A percentile compares a stretch with the other conserved stretches of the same genome.
These are phyloP conservation scores for Zoanthus solanderi DNA, from an alignment of 92 coral and sea anemone genomes.

Conservation along the genomic window DNA sequence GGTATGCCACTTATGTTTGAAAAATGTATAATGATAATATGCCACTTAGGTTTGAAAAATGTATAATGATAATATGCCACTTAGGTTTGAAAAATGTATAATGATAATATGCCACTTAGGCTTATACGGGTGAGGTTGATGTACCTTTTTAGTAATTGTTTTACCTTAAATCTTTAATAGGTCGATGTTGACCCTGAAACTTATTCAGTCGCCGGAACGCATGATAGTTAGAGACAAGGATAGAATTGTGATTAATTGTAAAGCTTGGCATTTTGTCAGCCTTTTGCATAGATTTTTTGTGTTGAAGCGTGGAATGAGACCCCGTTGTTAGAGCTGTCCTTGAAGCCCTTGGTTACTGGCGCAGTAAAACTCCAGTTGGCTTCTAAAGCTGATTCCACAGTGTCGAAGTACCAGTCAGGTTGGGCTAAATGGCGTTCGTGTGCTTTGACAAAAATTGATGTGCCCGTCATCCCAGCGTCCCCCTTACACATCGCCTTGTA, in stretches of 20 bases:
- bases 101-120: neutral
- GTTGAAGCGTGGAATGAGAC: neutral
- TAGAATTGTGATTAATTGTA: conserved; percentile 9
- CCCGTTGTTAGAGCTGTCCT: conserved; percentile 49
- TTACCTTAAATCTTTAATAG: too few relatives aligned
- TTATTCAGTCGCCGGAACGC: neutral
- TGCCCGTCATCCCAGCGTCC: conserved; percentile 51
- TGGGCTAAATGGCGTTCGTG: conserved; percentile 53
- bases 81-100: too few relatives aligned
- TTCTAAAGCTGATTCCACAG: conserved; percentile 47
- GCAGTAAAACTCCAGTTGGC: conserved; percentile 56
- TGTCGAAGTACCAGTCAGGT: conserved; percentile 41
- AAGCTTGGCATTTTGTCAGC: neutral
- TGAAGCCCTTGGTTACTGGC: conserved; percentile 36
- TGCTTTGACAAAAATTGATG: conserved; percentile 40
- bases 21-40: too few relatives aligned
- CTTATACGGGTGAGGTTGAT: conserved; percentile 12
- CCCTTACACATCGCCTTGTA: conserved; percentile 54
- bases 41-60: too few relatives aligned
- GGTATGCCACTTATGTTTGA: neutral
- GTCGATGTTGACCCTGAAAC: too few relatives aligned
- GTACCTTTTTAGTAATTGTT: conserved; percentile 1
- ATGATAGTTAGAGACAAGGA: neutral
- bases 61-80: too few relatives aligned
- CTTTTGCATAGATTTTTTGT: neutral